Percentiles rank a stretch among this genome's conserved stretches.
Evolutionary conservation across 2,888 invertebrate genomes (phyloP).

Genomic region (Agriopis leucophaearia): DNA sequence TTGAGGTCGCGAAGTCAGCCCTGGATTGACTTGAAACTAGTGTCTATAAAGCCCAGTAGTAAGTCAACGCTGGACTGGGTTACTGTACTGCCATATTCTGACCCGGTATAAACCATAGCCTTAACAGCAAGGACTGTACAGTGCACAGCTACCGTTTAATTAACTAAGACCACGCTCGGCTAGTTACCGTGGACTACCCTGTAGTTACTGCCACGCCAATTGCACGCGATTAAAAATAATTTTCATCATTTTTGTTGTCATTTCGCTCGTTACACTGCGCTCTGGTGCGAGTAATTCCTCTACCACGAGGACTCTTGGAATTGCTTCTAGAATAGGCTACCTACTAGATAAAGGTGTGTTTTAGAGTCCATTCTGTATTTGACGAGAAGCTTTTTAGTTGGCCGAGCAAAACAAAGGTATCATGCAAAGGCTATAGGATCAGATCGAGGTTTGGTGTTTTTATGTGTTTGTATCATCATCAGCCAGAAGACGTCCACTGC

Average conservation of each 20-base stretch:
- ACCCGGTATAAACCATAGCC: too few relatives aligned
- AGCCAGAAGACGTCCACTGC: too few relatives aligned
- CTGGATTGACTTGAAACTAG: too few relatives aligned
- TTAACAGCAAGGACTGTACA: constrained; percentile 26
- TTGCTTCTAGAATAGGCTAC: constrained; percentile 33
- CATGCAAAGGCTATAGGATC: too few relatives aligned
- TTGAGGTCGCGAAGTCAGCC: too few relatives aligned
- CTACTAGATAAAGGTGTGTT: constrained; percentile 3
- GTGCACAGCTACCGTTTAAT: constrained; percentile 74
- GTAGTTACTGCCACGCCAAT: constrained; percentile 75
- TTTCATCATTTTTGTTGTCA: constrained; percentile 85
- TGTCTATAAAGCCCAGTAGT: too few relatives aligned
- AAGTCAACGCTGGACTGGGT: too few relatives aligned
- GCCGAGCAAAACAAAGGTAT: too few relatives aligned
- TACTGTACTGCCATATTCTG: too few relatives aligned
- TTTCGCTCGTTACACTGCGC: constrained; percentile 73
- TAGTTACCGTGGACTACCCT: constrained; percentile 64
- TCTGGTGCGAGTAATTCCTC: constrained; percentile 78
- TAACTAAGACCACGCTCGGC: constrained; percentile 78
- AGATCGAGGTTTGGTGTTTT: too few relatives aligned
- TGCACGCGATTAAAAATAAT: constrained; percentile 84
- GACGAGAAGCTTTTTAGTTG: too few relatives aligned
- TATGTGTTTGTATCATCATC: too few relatives aligned
- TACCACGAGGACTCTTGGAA: constrained; percentile 50
- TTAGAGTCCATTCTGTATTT: background rate